Base-by-base conservation (phyloP, 2,797 vertebrate genomes). In the Thunnus albacares region DNA sequence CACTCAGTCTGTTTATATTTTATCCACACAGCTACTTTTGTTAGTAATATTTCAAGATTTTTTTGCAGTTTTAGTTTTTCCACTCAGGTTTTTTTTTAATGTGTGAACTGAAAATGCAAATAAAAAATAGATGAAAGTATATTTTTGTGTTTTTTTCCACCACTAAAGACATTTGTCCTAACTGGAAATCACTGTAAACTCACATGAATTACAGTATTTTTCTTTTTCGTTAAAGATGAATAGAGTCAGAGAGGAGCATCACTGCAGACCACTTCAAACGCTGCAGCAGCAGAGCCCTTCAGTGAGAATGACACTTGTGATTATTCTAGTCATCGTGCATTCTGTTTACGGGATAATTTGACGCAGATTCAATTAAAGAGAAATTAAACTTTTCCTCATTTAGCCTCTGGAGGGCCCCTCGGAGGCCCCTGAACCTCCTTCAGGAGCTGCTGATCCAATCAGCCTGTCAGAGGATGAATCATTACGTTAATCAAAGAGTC, bases 321-420 rank as follows among this genome's bases (percentile, higher is more conserved):
- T 84, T 45, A 58, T 20, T 24, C 30, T 2, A 68, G 26, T 77
- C 66, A 9, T 75, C 13, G 55, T 57, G n/a, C 17, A 6, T 43
- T 73, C 38, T 75, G 73, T 69, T 62, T 30, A 59, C 43, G n/a
- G 20, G 3, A 53, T 79, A 12, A 74, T 38, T 13, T 71, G 12
- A 75, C 84, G 72, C 76, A 30, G 62, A 81, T 87, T 79, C 70
- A 79, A 85, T 85, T 62, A 82, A 62, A 73, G 52, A 57, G 49
- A 77, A 69, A 82, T 84, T 61, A 73, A 87, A 77, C 30, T 70
- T 56, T 77, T 47, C 66, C 65, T 77, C 77, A 60, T 87, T 77
- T 56, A 63, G 61, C 67, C 22, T 67, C 43, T 33, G 2, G 6
- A 75, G 71, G 78, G 65, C 3, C 70, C 70, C 71, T 72, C 35